Base-by-base conservation (phyloP, 2,113 vertebrate genomes). In the Zosterops lateralis region DNA sequence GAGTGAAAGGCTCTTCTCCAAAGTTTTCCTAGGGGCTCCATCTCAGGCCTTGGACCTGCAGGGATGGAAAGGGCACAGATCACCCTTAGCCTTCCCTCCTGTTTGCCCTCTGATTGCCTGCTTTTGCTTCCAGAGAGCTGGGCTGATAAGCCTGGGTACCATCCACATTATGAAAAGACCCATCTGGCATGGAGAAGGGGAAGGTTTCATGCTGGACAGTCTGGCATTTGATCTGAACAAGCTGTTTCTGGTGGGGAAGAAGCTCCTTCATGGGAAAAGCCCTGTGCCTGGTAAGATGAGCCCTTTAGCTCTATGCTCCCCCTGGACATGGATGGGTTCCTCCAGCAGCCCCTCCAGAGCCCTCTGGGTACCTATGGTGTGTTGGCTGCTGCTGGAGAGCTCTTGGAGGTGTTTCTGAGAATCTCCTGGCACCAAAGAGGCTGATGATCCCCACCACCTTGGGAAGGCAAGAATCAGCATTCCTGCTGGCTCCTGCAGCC, bases 331-430 rank as follows among this genome's bases (percentile, higher is more conserved):
- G 45, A 36, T 4, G 17, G 38, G 31, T 32, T 14, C 31, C 28
- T 76, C 38, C 32, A 29, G 58, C 48, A 62, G 65, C 24, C 36
- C 38, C 28, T 45, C n/a, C 61, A 74, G 53, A 45, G 24, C 45
- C n/a, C 14, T 32, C 76, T 19, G 36, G 13, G 45, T 60, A 17
- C 38, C n/a, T 0, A 0, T 1, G 1, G 22, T 20, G 11, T 53
- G n/a, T 38, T 54, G 48, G 16, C 44, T 75, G 61, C 51, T 66
- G 51, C 53, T 44, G 54, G 38, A 53, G 32, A 28, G 14, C 28
- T 77, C 54, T 38, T 68, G 83, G 28, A 60, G 13, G 7, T 42
- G 31, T 65, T 50, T 29, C 42, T 45, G 32, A 44, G 32, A 57
- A 45, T n/a, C 60, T 66, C 45, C 38, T 51, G 44, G 32, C 61